Evolutionary conservation across 2,113 vertebrate genomes (phyloP).

Genomic region (Nothoprocta perdicaria): DNA sequence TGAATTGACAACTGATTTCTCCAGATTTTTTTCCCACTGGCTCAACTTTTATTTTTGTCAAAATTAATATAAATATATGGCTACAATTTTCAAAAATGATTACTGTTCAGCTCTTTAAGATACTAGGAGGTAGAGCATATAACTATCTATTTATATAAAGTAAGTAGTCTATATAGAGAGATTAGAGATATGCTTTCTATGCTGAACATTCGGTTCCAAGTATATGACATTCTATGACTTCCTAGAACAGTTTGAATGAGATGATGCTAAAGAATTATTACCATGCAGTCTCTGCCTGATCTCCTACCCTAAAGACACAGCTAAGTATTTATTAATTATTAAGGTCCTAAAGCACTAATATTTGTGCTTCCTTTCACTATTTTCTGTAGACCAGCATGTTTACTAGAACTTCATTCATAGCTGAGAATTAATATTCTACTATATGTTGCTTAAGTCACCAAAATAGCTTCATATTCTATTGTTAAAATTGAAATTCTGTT

Average conservation of each 20-base stretch:
- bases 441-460: not conserved
- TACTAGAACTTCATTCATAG: not conserved
- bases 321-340: not conserved
- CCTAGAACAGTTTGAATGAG: not conserved
- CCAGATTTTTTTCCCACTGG: not conserved
- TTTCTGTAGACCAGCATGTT: not conserved
- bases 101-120: not conserved
- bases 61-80: not conserved
- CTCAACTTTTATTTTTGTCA: not conserved
- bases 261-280: not conserved
- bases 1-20: not conserved
- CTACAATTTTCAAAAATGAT: not conserved
- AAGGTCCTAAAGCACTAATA: not conserved
- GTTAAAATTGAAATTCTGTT: not conserved
- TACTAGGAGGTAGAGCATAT: not conserved
- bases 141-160: too few relatives aligned
- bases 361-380: not conserved
- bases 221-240: not conserved
- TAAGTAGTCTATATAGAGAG: not conserved
- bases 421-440: not conserved
- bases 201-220: not conserved
- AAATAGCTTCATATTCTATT: not conserved
- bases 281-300: too few relatives aligned
- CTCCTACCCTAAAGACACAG: not conserved
- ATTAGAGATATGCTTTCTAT: not conserved